These are phyloP conservation scores for Malurus cyaneus DNA, from an alignment of 2,113 vertebrate species.

Conservation along the genomic window DNA sequence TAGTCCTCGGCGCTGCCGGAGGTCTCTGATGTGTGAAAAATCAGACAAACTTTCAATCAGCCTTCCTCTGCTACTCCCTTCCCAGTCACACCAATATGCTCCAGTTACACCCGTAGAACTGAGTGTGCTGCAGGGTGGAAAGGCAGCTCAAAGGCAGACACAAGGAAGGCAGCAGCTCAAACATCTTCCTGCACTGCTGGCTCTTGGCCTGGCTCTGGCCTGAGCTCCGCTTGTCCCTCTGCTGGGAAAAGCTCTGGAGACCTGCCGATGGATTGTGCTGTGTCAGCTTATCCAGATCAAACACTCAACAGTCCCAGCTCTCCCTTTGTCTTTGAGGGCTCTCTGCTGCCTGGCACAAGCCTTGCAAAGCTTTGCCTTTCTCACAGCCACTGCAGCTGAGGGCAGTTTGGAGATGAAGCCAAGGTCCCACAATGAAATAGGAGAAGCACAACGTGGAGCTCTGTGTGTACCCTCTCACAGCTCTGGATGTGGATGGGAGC, in stretches of 20 bases:
- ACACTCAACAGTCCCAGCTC: background rate
- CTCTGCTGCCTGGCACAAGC: background rate
- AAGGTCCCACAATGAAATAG: background rate
- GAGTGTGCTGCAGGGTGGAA: background rate
- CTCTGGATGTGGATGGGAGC: background rate
- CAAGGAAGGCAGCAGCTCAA: background rate
- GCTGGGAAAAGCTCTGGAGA: background rate
- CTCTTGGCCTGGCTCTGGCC: background rate
- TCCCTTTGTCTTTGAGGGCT: background rate
- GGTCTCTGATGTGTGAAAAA: background rate
- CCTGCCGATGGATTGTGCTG: background rate
- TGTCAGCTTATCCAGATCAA: background rate
- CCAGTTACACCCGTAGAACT: rapidly evolving
- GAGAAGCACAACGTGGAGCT: background rate
- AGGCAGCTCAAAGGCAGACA: background rate
- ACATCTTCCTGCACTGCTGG: background rate
- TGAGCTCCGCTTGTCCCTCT: background rate
- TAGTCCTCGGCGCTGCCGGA: rapidly evolving
- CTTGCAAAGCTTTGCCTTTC: background rate
- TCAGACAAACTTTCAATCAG: background rate
- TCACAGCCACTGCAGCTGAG: background rate
- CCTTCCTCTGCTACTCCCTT: background rate
- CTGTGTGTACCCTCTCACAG: background rate
- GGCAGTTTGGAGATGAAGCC: background rate
- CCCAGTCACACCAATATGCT: background rate